Conservation (phyloP, 1,140 invertebrate genomes). For the Notospermus geniculatus region DNA sequence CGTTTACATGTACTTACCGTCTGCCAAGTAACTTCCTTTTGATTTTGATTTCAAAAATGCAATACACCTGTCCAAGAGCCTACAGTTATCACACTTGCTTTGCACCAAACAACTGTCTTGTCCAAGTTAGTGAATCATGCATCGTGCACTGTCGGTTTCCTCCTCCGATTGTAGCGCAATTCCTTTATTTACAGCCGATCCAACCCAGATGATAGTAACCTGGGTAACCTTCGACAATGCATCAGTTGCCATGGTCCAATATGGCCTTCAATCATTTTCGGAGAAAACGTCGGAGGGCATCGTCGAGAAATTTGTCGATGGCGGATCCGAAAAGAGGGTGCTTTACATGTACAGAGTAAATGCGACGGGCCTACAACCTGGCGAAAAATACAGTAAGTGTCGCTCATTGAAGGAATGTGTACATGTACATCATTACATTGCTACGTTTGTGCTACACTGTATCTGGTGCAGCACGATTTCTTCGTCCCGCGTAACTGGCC, state of each 20-base stretch:
- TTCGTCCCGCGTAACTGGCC: no score
- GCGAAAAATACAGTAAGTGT: constrained; percentile 64
- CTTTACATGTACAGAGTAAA: constrained; percentile 81
- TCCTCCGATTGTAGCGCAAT: no score
- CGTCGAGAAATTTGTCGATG: constrained; percentile 73
- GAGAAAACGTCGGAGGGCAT: constrained; percentile 59
- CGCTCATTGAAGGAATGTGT: constrained; percentile 10
- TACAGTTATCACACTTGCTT: no score
- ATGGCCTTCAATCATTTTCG: constrained; percentile 64
- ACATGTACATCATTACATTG: no score
- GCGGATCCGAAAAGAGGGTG: constrained; percentile 64
- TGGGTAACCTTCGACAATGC: constrained; percentile 80
- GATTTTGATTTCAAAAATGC: no score
- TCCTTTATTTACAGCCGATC: constrained; percentile 56
- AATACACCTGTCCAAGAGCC: no score
- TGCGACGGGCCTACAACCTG: constrained; percentile 62
- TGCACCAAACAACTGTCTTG: neutral
- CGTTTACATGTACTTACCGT: no score
- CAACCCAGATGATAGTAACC: constrained; percentile 77
- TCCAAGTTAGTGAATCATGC: no score
- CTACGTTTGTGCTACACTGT: no score
- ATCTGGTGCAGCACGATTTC: no score
- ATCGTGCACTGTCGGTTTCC: no score
- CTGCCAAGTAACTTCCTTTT: no score
- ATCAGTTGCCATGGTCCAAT: constrained; percentile 71